phyloP scores from a whole-genome alignment of 2,888 invertebrate species.

The Liposcelis brunnea region DNA sequence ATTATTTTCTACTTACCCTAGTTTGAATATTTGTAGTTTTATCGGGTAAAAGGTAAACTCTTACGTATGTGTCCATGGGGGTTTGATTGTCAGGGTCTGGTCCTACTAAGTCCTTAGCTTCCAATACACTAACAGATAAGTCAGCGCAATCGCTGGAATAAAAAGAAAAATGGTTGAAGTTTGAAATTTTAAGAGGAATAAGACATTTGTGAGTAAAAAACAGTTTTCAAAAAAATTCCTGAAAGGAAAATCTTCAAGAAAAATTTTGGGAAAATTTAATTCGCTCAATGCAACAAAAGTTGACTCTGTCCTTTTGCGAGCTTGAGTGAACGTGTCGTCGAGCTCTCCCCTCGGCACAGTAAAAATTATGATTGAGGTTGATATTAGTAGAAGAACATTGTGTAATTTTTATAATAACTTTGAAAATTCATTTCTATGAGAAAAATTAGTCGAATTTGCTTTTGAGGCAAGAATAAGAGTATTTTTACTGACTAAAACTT shows the following conservation, averaged over 20 bases:
- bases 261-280: too few species aligned
- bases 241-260: constrained; percentile 7
- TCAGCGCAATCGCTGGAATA: constrained; percentile 31
- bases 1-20: constrained; percentile 29
- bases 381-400: too few species aligned
- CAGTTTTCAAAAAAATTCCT: constrained; percentile 1
- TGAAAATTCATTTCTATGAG: too few species aligned
- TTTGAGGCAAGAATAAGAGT: too few species aligned
- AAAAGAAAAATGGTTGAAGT: constrained; percentile 11
- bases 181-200: neutral
- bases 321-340: too few species aligned
- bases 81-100: constrained; percentile 36
- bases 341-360: too few species aligned
- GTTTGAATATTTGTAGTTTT: constrained; percentile 49
- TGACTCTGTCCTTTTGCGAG: too few species aligned
- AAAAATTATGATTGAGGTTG: too few species aligned
- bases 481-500: too few species aligned
- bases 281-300: too few species aligned
- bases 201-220: neutral
- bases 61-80: constrained; percentile 54
- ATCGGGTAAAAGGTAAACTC: constrained; percentile 56
- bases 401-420: too few species aligned
- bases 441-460: too few species aligned
- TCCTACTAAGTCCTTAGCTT: constrained; percentile 53
- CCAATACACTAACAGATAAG: constrained; percentile 52